Conservation (phyloP, 2,888 invertebrate species). For the Adelphocoris suturalis region DNA sequence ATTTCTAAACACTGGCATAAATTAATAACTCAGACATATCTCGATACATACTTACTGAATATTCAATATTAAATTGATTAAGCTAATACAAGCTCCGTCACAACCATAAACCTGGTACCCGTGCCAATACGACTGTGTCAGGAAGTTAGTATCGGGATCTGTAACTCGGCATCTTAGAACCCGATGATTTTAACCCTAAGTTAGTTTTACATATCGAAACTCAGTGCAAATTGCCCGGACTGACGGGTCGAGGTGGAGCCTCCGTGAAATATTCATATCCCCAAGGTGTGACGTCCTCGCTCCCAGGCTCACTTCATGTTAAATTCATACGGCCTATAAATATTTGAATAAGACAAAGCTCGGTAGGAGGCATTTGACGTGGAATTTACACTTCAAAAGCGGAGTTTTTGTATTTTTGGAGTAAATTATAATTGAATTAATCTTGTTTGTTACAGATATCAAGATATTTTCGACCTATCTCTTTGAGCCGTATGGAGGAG, state of each 20-base stretch:
- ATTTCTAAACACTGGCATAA: too few relatives aligned
- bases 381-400: neutral
- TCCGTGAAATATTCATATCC: conserved; percentile 54
- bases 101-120: too few relatives aligned
- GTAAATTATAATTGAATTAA: neutral
- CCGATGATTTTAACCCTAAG: neutral
- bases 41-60: too few relatives aligned
- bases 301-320: conserved; percentile 34
- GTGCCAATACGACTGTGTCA: too few relatives aligned
- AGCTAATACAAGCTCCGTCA: too few relatives aligned
- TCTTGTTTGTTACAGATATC: conserved; percentile 81
- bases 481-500: conserved; percentile 83
- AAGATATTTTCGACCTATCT: conserved; percentile 83
- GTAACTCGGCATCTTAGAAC: too few relatives aligned
- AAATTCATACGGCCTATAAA: conserved; percentile 40
- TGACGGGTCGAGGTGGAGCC: neutral
- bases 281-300: conserved; percentile 33
- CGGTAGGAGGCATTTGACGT: neutral
- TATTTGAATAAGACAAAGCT: conserved; percentile 56
- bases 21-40: too few relatives aligned
- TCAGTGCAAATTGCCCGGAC: neutral
- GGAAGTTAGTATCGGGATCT: too few relatives aligned
- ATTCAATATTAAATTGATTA: too few relatives aligned
- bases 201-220: conserved; percentile 14
- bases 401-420: neutral